Evolutionary conservation across 2,888 invertebrate genomes (phyloP), one percentile per base, ranked within the genome.

Genomic region (Apocheima hispidaria): DNA sequence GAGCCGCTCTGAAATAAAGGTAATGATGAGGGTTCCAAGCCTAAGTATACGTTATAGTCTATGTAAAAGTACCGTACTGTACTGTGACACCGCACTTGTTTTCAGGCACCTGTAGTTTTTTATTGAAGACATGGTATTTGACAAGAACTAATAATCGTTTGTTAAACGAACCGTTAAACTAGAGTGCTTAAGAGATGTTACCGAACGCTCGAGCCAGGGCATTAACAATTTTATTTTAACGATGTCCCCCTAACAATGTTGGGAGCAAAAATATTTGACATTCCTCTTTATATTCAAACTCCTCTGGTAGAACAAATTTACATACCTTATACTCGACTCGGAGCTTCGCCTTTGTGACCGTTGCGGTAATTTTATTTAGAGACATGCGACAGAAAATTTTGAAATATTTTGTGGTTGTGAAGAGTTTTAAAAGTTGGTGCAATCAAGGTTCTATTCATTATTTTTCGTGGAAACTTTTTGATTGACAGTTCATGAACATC

Each of bases 361-460:
- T 72, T 72, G 74, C 48, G 77, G 77, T 73, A 73, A 77, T 77
- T 81, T 78, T 77, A 75, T 81, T 79, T 75, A 43, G 56, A 50
- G 54, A 74, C 72, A 74, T 74, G 69, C 68, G 56, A 72, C 70
- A 68, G 62, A 68, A 63, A 72, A 71, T 70, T 63, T 61, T 18
- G 36, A 65, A 63, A 72, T 65, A 65, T 68, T 68, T 64, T 28
- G 28, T 59, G 65, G 53, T 68, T 64, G 70, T 69, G 65, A 51
- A 46, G 33, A 35, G 35, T 43, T 35, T 20, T n/a, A 20, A 48
- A 44, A 40, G 38, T 50, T 50, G n/a, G 30, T 16, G 12, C n/a
- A 28, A 46, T 46, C 20, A 46, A 28, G 30, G 30, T 18, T 30
- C 18, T 46, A 46, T 46, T 46, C n/a, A 30, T 30, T 5, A 20